Evolutionary conservation across 1,140 invertebrate species (phyloP).

Genomic region (Paramacrobiotus metropolitanus): DNA sequence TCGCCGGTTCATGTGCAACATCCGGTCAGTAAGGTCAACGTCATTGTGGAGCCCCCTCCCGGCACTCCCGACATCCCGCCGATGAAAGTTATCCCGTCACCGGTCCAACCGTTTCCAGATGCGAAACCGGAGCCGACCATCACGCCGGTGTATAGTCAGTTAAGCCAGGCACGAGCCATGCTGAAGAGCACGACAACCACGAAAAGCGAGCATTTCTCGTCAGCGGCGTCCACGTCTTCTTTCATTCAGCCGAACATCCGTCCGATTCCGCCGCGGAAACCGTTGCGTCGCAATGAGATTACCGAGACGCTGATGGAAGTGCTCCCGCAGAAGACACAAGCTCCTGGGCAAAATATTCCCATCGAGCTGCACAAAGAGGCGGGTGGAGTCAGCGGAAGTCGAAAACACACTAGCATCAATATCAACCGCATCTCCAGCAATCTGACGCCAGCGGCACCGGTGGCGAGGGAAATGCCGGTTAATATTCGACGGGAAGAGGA

Average conservation of each 20-base stretch:
- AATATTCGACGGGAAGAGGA: background rate
- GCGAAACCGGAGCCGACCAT: no score
- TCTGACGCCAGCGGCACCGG: background rate
- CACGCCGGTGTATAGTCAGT: background rate
- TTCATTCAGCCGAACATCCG: slow-evolving; percentile 1
- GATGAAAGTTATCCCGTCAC: background rate
- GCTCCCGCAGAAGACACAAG: background rate
- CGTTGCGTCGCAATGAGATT: background rate
- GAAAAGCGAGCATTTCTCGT: no score
- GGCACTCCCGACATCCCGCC: no score
- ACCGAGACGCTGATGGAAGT: background rate
- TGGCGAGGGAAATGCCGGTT: background rate
- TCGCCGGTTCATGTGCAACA: no score
- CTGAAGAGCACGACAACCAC: background rate
- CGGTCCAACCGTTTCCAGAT: no score
- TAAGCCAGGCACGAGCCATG: background rate
- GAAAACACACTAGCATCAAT: no score
- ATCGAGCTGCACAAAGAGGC: no score
- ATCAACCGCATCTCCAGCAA: background rate
- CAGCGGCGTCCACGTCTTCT: no score
- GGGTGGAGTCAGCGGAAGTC: no score
- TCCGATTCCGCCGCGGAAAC: background rate
- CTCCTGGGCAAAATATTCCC: no score
- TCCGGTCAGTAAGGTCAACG: no score
- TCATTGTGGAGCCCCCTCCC: no score